Percentiles rank a stretch among this genome's conserved stretches.
phyloP scores from a whole-genome alignment of 1,140 invertebrate species.

The Scaptomyza graminum region DNA sequence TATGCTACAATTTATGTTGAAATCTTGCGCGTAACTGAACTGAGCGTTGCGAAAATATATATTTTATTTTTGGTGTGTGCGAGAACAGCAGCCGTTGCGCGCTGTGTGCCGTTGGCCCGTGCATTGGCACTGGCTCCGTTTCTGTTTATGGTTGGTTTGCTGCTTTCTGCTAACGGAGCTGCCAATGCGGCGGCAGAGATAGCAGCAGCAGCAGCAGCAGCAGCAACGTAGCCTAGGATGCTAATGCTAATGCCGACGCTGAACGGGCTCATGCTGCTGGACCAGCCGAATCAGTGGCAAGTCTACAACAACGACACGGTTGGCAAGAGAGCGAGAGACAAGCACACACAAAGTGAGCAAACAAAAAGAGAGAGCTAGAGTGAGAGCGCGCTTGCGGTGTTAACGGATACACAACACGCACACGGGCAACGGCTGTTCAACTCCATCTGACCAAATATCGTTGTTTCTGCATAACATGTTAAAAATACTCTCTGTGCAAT shows the following conservation, averaged over 20 bases:
- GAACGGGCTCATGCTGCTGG: slow-evolving; percentile 26
- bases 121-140: slow-evolving; percentile 54
- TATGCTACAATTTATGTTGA: slow-evolving; percentile 73
- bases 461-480: slow-evolving; percentile 8
- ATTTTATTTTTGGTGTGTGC: slow-evolving; percentile 10
- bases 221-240: slow-evolving; percentile 34
- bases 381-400: slow-evolving; percentile 32
- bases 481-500: slow-evolving; percentile 10
- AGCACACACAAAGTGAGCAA: not conserved
- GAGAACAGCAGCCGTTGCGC: slow-evolving; percentile 59
- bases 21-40: slow-evolving; percentile 63
- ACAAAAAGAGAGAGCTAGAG: not conserved
- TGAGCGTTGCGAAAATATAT: slow-evolving; percentile 32
- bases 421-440: slow-evolving; percentile 19
- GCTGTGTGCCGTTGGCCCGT: slow-evolving; percentile 40
- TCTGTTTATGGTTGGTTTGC: slow-evolving; percentile 44
- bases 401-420: slow-evolving; percentile 19
- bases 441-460: slow-evolving; percentile 16
- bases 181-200: slow-evolving; percentile 20
- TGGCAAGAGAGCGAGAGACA: slow-evolving; percentile 8
- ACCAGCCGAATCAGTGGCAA: slow-evolving; percentile 40
- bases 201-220: not conserved
- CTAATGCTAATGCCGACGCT: slow-evolving; percentile 29
- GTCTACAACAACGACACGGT: slow-evolving; percentile 24
- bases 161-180: slow-evolving; percentile 35